Percentiles rank a stretch among this genome's conserved stretches.
These are phyloP conservation scores for Pollenia griseotomentosa DNA, from an alignment of 2,888 invertebrate genomes.

Conservation along the genomic window DNA sequence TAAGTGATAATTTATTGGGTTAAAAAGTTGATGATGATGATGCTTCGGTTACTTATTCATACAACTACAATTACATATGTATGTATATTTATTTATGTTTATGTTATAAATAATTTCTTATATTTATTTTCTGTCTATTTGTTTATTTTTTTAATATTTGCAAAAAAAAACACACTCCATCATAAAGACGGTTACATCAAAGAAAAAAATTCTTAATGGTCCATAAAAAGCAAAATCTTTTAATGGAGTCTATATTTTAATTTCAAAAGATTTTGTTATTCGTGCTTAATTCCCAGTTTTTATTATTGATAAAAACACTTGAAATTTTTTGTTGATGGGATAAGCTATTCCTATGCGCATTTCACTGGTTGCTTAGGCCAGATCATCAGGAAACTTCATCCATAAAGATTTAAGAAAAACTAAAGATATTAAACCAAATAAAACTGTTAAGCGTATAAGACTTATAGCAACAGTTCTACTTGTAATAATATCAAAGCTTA, in stretches of 20 bases:
- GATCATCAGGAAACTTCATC: too few species aligned
- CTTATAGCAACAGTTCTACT: too few species aligned
- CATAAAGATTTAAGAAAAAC: too few species aligned
- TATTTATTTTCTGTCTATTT: slow-evolving; percentile 43
- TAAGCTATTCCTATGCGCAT: too few species aligned
- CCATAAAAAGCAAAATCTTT: slow-evolving; percentile 5
- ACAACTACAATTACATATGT: background rate
- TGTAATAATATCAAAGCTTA: too few species aligned
- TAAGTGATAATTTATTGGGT: slow-evolving; percentile 73
- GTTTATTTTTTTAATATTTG: slow-evolving; percentile 10
- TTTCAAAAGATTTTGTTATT: too few species aligned
- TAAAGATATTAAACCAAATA: too few species aligned
- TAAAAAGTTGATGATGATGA: slow-evolving; percentile 55
- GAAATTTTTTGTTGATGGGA: too few species aligned
- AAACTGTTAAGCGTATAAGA: too few species aligned
- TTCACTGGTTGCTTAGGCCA: too few species aligned
- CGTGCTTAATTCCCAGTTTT: too few species aligned
- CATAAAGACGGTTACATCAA: slow-evolving; percentile 54
- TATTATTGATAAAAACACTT: too few species aligned
- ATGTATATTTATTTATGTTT: slow-evolving; percentile 14
- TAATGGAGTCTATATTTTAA: slow-evolving; percentile 24
- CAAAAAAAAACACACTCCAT: background rate
- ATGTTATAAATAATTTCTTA: slow-evolving; percentile 22
- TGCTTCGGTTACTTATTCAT: slow-evolving; percentile 31
- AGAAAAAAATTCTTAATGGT: slow-evolving; percentile 51